phyloP scores from a whole-genome alignment of 2,888 invertebrate genomes.

The Sclerodermus sp. region DNA sequence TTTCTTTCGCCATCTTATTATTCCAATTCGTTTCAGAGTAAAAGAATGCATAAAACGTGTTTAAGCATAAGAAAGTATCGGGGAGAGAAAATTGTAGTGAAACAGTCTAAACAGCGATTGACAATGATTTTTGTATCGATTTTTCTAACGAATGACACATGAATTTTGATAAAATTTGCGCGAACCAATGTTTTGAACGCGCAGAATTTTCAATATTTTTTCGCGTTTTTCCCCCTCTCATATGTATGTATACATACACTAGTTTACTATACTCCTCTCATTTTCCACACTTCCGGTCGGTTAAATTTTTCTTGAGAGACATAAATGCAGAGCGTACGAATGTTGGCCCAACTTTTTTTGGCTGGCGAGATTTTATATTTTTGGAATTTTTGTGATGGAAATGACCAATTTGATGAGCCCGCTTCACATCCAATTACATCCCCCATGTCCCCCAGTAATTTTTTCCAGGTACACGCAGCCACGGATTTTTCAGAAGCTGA shows the following conservation, averaged over 20 bases:
- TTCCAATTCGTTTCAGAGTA: too few relatives aligned
- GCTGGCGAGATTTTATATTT: conserved; percentile 58
- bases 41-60: too few relatives aligned
- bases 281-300: not conserved
- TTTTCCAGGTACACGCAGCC: conserved; percentile 56
- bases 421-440: conserved; percentile 11
- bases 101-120: too few relatives aligned
- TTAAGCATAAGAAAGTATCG: too few relatives aligned
- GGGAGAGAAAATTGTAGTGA: too few relatives aligned
- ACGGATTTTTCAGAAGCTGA: conserved; percentile 57
- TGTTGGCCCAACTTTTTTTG: conserved; percentile 47
- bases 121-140: too few relatives aligned
- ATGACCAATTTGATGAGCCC: conserved; percentile 2
- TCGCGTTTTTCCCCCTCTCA: conserved; percentile 14
- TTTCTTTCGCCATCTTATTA: too few relatives aligned
- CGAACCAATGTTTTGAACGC: conserved; percentile 44
- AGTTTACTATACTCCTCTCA: not conserved
- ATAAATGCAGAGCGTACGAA: conserved; percentile 12
- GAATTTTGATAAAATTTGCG: conserved; percentile 26
- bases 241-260: too few relatives aligned
- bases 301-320: not conserved
- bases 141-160: too few relatives aligned
- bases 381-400: conserved; percentile 53
- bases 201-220: conserved; percentile 26
- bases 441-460: conserved; percentile 34